Evolutionary conservation across 2,888 invertebrate species (phyloP).

Genomic region (Rapana venosa): DNA sequence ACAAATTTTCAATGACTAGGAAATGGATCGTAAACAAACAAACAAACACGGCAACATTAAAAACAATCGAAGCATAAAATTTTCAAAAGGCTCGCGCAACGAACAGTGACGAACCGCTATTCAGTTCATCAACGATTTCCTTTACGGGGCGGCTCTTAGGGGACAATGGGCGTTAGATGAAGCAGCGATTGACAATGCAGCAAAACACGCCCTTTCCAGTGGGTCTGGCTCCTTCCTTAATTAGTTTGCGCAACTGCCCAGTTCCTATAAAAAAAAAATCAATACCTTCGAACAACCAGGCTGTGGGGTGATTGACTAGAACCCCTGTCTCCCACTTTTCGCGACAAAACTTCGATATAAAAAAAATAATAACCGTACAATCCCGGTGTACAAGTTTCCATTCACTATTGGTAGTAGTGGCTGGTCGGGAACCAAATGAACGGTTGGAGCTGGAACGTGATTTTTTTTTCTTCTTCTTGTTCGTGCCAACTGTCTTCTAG

Average conservation of each 20-base stretch:
- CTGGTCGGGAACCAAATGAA: background rate
- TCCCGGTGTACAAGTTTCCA: background rate
- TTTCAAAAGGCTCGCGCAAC: background rate
- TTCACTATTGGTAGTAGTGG: background rate
- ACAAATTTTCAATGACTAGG: too few relatives aligned
- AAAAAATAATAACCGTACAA: too few relatives aligned
- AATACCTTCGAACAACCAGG: background rate
- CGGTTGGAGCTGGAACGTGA: background rate
- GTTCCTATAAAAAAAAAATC: background rate
- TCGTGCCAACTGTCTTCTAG: background rate
- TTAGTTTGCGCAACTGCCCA: background rate
- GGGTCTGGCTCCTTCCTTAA: background rate
- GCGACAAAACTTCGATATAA: background rate
- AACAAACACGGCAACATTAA: background rate
- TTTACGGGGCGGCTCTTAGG: background rate
- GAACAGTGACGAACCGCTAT: background rate
- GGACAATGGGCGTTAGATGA: conserved; percentile 5
- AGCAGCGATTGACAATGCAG: conserved; percentile 1
- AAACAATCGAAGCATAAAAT: too few relatives aligned
- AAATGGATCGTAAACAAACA: background rate
- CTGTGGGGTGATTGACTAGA: background rate
- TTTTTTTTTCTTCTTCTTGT: background rate
- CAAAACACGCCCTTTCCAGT: conserved; percentile 1
- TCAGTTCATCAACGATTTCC: background rate
- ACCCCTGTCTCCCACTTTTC: background rate